Conservation (phyloP, 2,888 invertebrate species). For the Drymonia ruficornis region DNA sequence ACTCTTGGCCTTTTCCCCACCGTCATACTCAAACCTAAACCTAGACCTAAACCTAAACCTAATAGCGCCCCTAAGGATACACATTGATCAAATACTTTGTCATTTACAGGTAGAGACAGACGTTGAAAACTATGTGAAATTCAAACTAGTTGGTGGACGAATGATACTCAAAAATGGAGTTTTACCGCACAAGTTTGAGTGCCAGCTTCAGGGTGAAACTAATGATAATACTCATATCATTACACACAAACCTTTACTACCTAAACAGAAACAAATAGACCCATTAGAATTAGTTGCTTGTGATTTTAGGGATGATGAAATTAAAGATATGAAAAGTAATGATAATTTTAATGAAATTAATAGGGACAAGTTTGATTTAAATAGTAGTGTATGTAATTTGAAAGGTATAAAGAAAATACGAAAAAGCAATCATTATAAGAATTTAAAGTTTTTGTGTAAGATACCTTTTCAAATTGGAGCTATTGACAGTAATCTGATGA, state of each 20-base stretch:
- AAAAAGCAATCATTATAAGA: background rate
- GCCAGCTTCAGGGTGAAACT: background rate
- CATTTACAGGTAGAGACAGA: background rate
- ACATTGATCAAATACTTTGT: no score
- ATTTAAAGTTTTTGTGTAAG: background rate
- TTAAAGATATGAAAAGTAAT: background rate
- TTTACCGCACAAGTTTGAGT: background rate
- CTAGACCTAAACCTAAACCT: no score
- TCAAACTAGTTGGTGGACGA: background rate
- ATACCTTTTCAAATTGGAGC: background rate
- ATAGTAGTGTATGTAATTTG: no score
- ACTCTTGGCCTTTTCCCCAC: no score
- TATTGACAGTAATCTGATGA: background rate
- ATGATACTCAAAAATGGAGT: background rate
- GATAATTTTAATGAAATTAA: background rate
- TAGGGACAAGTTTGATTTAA: background rate
- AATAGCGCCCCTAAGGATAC: no score
- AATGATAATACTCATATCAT: background rate
- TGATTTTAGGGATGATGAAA: background rate
- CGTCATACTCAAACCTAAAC: no score
- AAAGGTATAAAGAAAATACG: background rate
- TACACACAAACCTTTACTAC: background rate
- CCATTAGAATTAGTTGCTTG: constrained; percentile 1
- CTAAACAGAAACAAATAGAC: background rate
- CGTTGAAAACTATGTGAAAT: background rate